Evolutionary conservation across 2,888 invertebrate species (phyloP).

Genomic region (Drosophila neotestacea): DNA sequence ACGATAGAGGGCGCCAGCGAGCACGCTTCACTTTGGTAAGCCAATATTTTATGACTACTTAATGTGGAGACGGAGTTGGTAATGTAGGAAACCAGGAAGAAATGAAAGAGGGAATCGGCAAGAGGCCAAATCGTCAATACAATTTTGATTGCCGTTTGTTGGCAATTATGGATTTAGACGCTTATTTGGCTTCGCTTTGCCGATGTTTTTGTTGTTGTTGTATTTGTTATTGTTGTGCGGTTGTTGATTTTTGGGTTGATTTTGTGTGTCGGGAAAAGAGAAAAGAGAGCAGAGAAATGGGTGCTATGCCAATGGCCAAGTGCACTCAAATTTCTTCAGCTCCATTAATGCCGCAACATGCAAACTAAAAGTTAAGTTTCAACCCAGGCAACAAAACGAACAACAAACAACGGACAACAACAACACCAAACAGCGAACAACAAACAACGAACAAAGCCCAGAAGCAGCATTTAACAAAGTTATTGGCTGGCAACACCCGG

Average conservation of each 20-base stretch:
- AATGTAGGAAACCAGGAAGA: neutral
- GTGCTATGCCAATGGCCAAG: conserved; percentile 31
- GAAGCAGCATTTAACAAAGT: conserved; percentile 66
- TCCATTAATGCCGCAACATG: conserved; percentile 72
- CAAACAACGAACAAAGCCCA: conserved; percentile 40
- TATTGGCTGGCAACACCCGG: conserved; percentile 44
- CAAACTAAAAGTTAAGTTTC: conserved; percentile 76
- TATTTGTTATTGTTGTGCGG: conserved; percentile 24
- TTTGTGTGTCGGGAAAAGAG: conserved; percentile 18
- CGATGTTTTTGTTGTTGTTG: conserved; percentile 16
- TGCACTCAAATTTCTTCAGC: conserved; percentile 67
- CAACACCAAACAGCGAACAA: conserved; percentile 34
- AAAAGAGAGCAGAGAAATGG: neutral
- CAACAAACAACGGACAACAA: conserved; percentile 23
- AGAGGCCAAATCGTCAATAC: conserved; percentile 51
- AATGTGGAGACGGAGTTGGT: conserved; percentile 37
- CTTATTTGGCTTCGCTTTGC: conserved; percentile 53
- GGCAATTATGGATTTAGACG: conserved; percentile 76
- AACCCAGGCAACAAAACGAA: conserved; percentile 36
- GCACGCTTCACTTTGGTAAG: conserved; percentile 42
- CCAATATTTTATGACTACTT: conserved; percentile 68
- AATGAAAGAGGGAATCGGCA: neutral
- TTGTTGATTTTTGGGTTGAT: conserved; percentile 38
- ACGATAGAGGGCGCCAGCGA: conserved; percentile 43
- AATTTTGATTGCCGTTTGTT: conserved; percentile 73